Base-by-base conservation (phyloP, 1,140 invertebrate genomes). In the Rhopalosiphum maidis region DNA sequence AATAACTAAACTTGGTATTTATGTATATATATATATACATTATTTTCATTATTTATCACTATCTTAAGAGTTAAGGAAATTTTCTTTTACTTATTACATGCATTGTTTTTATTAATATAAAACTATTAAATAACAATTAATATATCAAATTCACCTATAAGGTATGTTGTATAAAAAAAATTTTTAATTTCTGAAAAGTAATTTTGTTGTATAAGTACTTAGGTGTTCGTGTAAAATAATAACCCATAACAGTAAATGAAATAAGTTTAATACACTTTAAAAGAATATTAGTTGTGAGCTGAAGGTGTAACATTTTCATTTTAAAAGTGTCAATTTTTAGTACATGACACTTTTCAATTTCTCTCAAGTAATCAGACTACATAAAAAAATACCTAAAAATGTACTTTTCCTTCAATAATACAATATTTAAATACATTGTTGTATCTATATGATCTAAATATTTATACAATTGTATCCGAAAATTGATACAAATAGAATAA, bases 271-370 rank as follows among this genome's bases (percentile, higher is more conserved):
- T 23, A 83, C 8, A 8, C 35, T 83, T 41, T 83, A 2, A 41
- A 2, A 41, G 41, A 83, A 35, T 37, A 37, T 37, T 8, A 37
- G 22, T 9, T 7, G 37, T 37, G 0, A 22, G 8, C 18, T 51
- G 15, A 51, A 51, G 18, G 15, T 51, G 18, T 9, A 23, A 41
- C 22, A 83, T 83, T 41, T 3, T 83, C 0, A 22, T 83, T 83
- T 83, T 83, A 7, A 83, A 35, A 82, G 7, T 83, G 35, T 83
- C 22, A 83, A 25, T 43, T 77, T 85, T 85, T 41, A 85, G 22
- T 85, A 85, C 41, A 85, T 7, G 23, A 85, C 37, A 85, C 83
- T 43, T 85, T 85, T 41, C 83, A 43, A 85, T 85, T 85, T 85
- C 41, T 83, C 35, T 43, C 7, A 0, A 1, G 37, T 85, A 85